Base-by-base conservation (phyloP, 1,140 invertebrate species). In the Papilio polyxenes region DNA sequence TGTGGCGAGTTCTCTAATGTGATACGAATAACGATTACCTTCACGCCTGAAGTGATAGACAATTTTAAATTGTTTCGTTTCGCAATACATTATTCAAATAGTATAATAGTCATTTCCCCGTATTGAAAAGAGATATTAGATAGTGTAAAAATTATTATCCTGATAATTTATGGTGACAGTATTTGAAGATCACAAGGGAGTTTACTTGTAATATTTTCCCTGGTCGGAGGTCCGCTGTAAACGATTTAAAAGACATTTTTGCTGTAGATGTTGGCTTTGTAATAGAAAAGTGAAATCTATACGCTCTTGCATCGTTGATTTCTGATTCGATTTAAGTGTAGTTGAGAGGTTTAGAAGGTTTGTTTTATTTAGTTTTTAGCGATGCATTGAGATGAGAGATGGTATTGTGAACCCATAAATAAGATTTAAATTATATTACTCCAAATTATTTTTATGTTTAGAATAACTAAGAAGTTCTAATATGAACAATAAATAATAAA, bases 181-280 rank as follows among this genome's bases (percentile, higher is more conserved):
- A 48, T 20, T 49, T 20, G 53, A 23, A 65, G 69, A 81, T 69
- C 59, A 40, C 65, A 83, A 65, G 89, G 85, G 89, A 86, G 80
- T 86, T 31, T 82, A 62, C 74, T 65, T 65, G 83, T 90, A 89
- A 90, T 91, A 90, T 86, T 86, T 86, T 85, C 82, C 74, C 75
- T 83, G 85, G 83, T 82, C 85, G 86, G 82, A 79, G 83, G 83
- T 86, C 85, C 81, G 31, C 72, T 81, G 62, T 74, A 72, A 59
- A 84, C 86, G 85, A 85, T 85, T 89, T 85, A 84, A 82, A 85
- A 69, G 76, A 82, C 82, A 82, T 81, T 82, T 86, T 83, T 82
- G 75, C 65, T 59, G 82, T 78, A 51, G 81, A 86, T 85, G 56
- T 89, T 83, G 84, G 86, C 84, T 87, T 85, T 89, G 84, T 87